Percentiles rank a stretch among this genome's conserved stretches.
phyloP scores from a whole-genome alignment of 2,797 vertebrate species.

The Amblyopsis hoosieri region DNA sequence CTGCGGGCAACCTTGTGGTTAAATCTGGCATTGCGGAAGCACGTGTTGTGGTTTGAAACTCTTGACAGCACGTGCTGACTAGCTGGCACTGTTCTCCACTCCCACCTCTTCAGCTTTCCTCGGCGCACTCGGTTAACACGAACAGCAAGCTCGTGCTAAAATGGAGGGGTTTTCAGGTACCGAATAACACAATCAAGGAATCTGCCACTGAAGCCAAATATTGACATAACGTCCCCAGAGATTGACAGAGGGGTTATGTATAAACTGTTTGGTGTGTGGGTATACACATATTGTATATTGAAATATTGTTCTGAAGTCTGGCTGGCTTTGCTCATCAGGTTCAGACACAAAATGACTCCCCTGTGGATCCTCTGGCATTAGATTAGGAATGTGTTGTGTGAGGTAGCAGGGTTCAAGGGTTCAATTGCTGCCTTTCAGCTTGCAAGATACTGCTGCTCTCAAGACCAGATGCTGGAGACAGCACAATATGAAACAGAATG shows the following conservation, averaged over 20 bases:
- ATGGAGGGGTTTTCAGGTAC: too few relatives aligned
- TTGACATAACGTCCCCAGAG: conserved; percentile 5
- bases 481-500: too few relatives aligned
- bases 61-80: too few relatives aligned
- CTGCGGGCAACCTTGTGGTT: too few relatives aligned
- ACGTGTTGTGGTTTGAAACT: too few relatives aligned
- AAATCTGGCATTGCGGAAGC: too few relatives aligned
- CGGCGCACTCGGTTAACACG: too few relatives aligned
- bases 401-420: conserved; percentile 61
- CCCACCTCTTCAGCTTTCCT: too few relatives aligned
- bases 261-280: conserved; percentile 38
- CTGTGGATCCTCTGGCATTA: conserved; percentile 61
- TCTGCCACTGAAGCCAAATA: too few relatives aligned
- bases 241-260: conserved; percentile 42
- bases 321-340: conserved; percentile 33
- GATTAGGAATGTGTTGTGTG: conserved; percentile 58
- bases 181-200: too few relatives aligned
- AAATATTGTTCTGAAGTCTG: conserved; percentile 45
- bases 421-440: conserved; percentile 59
- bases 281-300: conserved; percentile 12
- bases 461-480: conserved; percentile 30
- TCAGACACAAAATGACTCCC: conserved; percentile 43
- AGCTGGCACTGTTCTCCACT: too few relatives aligned
- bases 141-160: too few relatives aligned
- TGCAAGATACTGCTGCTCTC: conserved; percentile 53